Conservation (phyloP, 2,797 vertebrate genomes). For the Ptychadena robeensis region DNA sequence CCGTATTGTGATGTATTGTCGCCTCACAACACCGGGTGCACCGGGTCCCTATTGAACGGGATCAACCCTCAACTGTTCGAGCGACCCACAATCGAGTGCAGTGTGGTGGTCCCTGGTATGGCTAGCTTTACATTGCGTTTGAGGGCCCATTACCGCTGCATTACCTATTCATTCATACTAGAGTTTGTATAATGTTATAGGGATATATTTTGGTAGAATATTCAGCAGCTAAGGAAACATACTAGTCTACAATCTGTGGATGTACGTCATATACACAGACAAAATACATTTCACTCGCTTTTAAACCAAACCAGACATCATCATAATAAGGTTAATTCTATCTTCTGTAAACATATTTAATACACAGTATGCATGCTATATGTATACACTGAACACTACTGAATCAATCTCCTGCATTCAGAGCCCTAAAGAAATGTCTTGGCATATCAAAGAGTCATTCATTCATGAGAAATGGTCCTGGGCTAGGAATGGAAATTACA, state of each 20-base stretch:
- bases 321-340: background rate
- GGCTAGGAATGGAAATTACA: conserved; percentile 21
- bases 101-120: no score
- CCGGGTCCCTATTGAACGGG: no score
- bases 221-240: no score
- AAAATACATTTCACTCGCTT: background rate
- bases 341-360: conserved; percentile 11
- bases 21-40: no score
- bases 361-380: background rate
- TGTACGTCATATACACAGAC: background rate
- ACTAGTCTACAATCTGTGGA: background rate
- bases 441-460: conserved; percentile 27
- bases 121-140: no score
- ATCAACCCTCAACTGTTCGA: no score
- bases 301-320: background rate
- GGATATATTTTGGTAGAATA: no score
- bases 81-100: no score
- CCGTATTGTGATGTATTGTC: no score
- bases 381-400: background rate
- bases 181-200: no score
- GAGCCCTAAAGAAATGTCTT: conserved; percentile 1
- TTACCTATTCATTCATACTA: no score
- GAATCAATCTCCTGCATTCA: background rate
- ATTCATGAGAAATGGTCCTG: background rate
- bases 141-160: no score